Percentiles rank a stretch among this genome's conserved stretches.
Conservation (phyloP, 1,140 invertebrate species). For the Caerostris darwini region DNA sequence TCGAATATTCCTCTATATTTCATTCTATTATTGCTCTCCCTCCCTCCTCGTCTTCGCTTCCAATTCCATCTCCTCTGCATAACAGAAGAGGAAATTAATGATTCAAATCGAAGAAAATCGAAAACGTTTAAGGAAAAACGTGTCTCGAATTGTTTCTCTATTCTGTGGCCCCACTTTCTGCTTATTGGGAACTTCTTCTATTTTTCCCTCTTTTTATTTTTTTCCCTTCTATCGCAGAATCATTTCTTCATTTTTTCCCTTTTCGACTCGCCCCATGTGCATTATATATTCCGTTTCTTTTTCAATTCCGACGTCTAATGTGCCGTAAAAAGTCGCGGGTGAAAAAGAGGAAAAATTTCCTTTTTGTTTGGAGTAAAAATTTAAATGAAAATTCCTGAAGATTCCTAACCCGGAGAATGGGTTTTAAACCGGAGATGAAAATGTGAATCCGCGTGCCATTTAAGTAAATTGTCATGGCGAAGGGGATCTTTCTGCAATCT, state of each 20-base stretch:
- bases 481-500: too few relatives aligned
- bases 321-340: neutral
- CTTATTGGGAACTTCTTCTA: neutral
- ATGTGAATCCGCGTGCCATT: neutral
- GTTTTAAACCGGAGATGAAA: constrained; percentile 8
- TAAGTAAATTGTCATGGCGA: neutral
- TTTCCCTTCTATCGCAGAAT: neutral
- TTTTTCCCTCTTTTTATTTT: neutral
- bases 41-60: neutral
- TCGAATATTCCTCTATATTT: constrained; percentile 29
- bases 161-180: neutral
- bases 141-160: constrained; percentile 71
- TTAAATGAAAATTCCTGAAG: neutral
- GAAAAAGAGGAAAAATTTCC: neutral
- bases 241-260: neutral
- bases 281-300: constrained; percentile 10
- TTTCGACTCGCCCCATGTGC: neutral
- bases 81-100: constrained; percentile 64
- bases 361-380: constrained; percentile 5
- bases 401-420: neutral
- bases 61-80: constrained; percentile 47
- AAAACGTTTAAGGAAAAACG: constrained; percentile 74
- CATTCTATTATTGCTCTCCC: constrained; percentile 15
- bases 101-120: constrained; percentile 73
- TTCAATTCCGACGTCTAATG: constrained; percentile 1